Evolutionary conservation across 1,140 invertebrate genomes (phyloP), one percentile per base, ranked within the genome.

Genomic region (Drosophila parvula): DNA sequence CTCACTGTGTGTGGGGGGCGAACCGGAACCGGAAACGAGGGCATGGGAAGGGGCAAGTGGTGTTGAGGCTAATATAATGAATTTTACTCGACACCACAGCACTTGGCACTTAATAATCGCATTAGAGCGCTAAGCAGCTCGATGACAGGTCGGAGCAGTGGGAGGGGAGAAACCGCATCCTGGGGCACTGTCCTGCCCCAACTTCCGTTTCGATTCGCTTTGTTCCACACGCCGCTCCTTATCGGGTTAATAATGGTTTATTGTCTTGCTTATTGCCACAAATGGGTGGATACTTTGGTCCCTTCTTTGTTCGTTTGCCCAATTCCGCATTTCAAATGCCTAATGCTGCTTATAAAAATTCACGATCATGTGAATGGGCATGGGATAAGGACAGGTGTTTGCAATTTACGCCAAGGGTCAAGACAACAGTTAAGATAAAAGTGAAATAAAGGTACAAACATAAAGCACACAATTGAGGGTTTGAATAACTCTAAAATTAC

Each of bases 21-120:
- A 32, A 12, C 36, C 18, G 30, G n/a, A 28, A 47, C 38, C 40
- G 73, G 61, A 36, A 65, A 30, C 32, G 41, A 16, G 34, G 58
- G 65, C 16, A 40, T 51, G 48, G 32, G 16, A 14, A 36, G 50
- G 18, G 51, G 34, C 65, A 74, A 81, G 53, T 62, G 53, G 34
- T 34, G 40, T 14, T 43, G 57, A 3, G 69, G 62, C 82, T 62
- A 80, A 83, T 83, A 89, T 89, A 89, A 89, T 90, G 84, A 89
- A 89, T 89, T 89, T 89, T 84, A 84, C 84, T 79, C 77, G 73
- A 78, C 65, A 78, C 84, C 84, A 74, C 60, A 71, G 83, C 75
- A 82, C 76, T 88, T 88, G 84, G 69, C 84, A 89, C 84, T 89
- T 89, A 89, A 89, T 89, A 90, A 89, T 84, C 84, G 78, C 84